Evolutionary conservation across 1,140 invertebrate genomes (phyloP), one percentile per base, ranked within the genome.

Genomic region (Tetragnatha versicolor): DNA sequence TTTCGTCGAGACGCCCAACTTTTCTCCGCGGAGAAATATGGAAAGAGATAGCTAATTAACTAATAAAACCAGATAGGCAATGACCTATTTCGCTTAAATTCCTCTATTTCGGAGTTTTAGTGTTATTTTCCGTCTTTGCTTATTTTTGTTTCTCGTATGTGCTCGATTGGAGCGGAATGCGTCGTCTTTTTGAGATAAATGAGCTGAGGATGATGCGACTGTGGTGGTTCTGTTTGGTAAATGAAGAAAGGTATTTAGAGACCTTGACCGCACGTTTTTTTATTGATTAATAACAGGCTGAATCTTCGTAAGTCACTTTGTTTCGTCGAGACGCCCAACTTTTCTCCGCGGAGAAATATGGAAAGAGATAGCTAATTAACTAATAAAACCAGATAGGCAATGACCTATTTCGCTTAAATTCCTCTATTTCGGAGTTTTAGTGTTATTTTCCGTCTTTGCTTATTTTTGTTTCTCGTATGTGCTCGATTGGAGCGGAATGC

Each of bases 11-110:
- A n/a, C n/a, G n/a, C n/a, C n/a, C n/a, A n/a, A n/a, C n/a, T n/a
- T n/a, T n/a, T n/a, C n/a, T n/a, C n/a, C n/a, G n/a, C n/a, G n/a
- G n/a, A n/a, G n/a, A n/a, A n/a, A n/a, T n/a, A n/a, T n/a, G n/a
- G n/a, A n/a, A n/a, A n/a, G n/a, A n/a, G n/a, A n/a, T n/a, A n/a
- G n/a, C n/a, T n/a, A n/a, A n/a, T n/a, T n/a, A n/a, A n/a, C n/a
- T n/a, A n/a, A n/a, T n/a, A n/a, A 53, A 69, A 69, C 31, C 45
- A 25, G 45, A 37, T 37, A 37, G 66, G 7, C 47, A 35, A 53
- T 69, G 45, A 53, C 47, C 42, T 68, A 69, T 69, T 53, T 69
- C 47, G 47, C 31, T 69, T 53, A 53, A 53, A 37, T 69, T 53
- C 47, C 31, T 53, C 45, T 2, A 69, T 37, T 55, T 37, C 39